Evolutionary conservation across 2,113 vertebrate genomes (phyloP).

Genomic region (Pithys albifrons): DNA sequence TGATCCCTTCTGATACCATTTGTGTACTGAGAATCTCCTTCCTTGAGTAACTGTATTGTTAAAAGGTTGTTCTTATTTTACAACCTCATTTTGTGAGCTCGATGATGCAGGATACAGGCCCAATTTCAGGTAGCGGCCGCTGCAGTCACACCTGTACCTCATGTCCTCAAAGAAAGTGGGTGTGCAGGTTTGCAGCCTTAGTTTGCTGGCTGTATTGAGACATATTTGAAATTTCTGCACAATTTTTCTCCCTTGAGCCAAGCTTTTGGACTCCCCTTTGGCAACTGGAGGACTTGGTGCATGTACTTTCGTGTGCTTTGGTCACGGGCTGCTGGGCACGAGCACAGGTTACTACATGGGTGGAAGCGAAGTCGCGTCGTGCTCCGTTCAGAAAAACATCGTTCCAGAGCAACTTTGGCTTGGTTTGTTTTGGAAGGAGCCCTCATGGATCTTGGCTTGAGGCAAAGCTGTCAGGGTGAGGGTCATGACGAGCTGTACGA

Average conservation of each 20-base stretch:
- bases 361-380: neutral
- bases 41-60: neutral
- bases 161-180: fast-evolving
- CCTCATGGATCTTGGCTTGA: neutral
- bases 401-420: neutral
- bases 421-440: slow-evolving; percentile 46
- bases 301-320: neutral
- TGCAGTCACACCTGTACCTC: neutral
- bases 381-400: neutral
- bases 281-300: neutral
- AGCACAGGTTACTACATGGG: neutral
- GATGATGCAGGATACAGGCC: fast-evolving
- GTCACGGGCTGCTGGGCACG: neutral
- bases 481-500: neutral
- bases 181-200: neutral
- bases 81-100: neutral
- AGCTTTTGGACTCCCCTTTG: neutral
- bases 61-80: slow-evolving; percentile 43
- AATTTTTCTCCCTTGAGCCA: neutral
- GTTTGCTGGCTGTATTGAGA: neutral
- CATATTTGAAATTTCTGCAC: neutral
- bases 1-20: slow-evolving; percentile 27
- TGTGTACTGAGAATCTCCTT: neutral
- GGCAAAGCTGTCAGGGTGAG: neutral
- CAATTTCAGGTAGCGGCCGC: fast-evolving